These are phyloP conservation scores for Metopolophium dirhodum DNA, from an alignment of 1,140 invertebrate species.

Conservation along the genomic window DNA sequence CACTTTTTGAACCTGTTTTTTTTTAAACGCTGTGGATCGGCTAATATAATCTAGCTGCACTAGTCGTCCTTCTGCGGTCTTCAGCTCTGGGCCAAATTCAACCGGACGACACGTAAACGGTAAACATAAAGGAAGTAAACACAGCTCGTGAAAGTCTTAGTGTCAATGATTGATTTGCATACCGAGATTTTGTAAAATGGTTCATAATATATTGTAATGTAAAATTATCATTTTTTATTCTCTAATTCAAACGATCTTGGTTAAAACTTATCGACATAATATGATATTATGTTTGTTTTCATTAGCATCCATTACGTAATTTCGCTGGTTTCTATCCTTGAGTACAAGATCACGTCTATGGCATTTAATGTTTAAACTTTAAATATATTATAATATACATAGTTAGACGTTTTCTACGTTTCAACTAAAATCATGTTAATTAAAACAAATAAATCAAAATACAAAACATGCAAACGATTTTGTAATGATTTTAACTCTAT, in stretches of 20 bases:
- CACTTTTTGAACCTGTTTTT: slow-evolving; percentile 55
- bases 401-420: not conserved
- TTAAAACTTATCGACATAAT: not conserved
- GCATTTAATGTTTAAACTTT: not conserved
- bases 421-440: not conserved
- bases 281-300: slow-evolving; percentile 33
- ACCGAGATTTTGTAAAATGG: slow-evolving; percentile 25
- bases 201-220: slow-evolving; percentile 17
- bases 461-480: not conserved
- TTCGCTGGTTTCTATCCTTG: slow-evolving; percentile 28
- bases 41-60: slow-evolving; percentile 10
- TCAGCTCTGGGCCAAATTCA: slow-evolving; percentile 19
- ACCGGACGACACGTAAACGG: slow-evolving; percentile 31
- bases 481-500: not conserved
- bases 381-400: not conserved
- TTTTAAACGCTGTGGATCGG: slow-evolving; percentile 37
- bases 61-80: slow-evolving; percentile 38
- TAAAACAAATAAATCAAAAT: not conserved
- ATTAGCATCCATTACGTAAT: slow-evolving; percentile 38
- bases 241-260: not conserved
- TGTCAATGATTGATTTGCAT: slow-evolving; percentile 44
- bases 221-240: not conserved
- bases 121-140: slow-evolving; percentile 47
- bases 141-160: slow-evolving; percentile 43
- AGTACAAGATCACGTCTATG: not conserved